Evolutionary conservation across 1,140 invertebrate genomes (phyloP), one percentile per base, ranked within the genome.

Genomic region (Eriosoma lanigerum): DNA sequence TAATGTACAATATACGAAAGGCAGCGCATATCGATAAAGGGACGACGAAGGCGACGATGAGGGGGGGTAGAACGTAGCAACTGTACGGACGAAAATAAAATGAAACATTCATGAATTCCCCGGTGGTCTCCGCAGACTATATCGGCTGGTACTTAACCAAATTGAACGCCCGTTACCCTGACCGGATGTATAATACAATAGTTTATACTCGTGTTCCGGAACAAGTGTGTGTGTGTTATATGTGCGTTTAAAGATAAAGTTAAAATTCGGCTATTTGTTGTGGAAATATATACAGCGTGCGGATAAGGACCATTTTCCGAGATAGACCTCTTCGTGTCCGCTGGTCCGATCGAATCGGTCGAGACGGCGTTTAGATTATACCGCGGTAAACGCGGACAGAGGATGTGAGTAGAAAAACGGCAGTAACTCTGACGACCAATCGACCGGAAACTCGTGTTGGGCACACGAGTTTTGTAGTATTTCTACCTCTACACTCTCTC

Each of bases 51-150:
- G n/a, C n/a, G n/a, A n/a, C n/a, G n/a, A n/a, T n/a, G n/a, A n/a
- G n/a, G n/a, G n/a, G n/a, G n/a, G n/a, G n/a, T n/a, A n/a, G n/a
- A n/a, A n/a, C n/a, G n/a, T n/a, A n/a, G n/a, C n/a, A n/a, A n/a
- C n/a, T n/a, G n/a, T n/a, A n/a, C 13, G 24, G 24, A 58, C 19
- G 26, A 29, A n/a, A 52, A 21, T 12, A 32, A 56, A 58, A 76
- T 76, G 73, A 76, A 76, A 76, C 26, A 76, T 76, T 76, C 73
- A 76, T 76, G 52, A 58, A 32, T 19, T 44, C 6, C 52, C 2
- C n/a, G 64, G 54, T 21, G 8, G 19, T 21, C 52, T 54, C n/a
- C 12, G 0, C 32, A 13, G n/a, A 66, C n/a, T 12, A 46, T 9
- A 32, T 12, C 17, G 13, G 46, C 24, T 26, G 62, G 8, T 58